Evolutionary conservation across 1,140 invertebrate species (phyloP).

Genomic region (Hylaeus anthracinus): DNA sequence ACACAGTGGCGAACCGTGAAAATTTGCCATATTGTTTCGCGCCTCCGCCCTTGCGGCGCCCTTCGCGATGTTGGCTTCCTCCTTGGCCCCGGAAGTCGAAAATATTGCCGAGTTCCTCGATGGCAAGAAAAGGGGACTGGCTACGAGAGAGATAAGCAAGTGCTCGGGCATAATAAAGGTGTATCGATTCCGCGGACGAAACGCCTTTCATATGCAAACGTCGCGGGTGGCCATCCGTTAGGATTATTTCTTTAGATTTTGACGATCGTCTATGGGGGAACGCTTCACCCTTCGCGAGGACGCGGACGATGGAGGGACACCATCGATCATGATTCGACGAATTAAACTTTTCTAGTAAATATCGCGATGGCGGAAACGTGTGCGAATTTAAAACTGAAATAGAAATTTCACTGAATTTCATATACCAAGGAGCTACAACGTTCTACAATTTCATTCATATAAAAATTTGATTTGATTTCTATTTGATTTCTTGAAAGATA

Average conservation of each 20-base stretch:
- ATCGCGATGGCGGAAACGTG: neutral
- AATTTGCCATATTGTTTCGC: constrained; percentile 77
- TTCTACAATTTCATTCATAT: too few relatives aligned
- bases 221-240: constrained; percentile 77
- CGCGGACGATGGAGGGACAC: neutral
- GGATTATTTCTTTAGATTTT: constrained; percentile 78
- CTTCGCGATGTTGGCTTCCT: constrained; percentile 39
- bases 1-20: constrained; percentile 67
- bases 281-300: constrained; percentile 10
- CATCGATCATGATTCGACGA: constrained; percentile 40
- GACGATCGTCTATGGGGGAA: constrained; percentile 40
- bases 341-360: constrained; percentile 10
- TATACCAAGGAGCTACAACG: too few relatives aligned
- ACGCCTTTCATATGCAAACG: constrained; percentile 81
- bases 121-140: constrained; percentile 38
- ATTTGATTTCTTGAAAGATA: too few relatives aligned
- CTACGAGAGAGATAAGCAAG: constrained; percentile 76
- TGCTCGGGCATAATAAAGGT: constrained; percentile 78
- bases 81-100: constrained; percentile 73
- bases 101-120: constrained; percentile 78
- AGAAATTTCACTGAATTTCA: too few relatives aligned
- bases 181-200: constrained; percentile 76
- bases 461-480: too few relatives aligned
- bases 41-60: constrained; percentile 54
- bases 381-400: too few relatives aligned